Evolutionary conservation across 2,113 vertebrate genomes (phyloP).

Genomic region (Rhizomys pruinosus): DNA sequence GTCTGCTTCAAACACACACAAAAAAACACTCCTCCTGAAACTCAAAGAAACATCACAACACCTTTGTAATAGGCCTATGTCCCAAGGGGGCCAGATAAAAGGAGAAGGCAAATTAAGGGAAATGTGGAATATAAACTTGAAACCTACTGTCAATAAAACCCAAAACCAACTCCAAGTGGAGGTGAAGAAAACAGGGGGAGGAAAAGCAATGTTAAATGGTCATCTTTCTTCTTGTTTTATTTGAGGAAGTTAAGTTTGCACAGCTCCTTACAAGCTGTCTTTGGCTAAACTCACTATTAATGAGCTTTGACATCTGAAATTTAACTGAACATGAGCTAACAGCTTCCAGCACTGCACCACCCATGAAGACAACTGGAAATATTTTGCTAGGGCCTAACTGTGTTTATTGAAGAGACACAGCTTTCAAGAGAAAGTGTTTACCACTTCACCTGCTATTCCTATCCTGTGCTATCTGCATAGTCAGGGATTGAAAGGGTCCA

Average conservation of each 20-base stretch:
- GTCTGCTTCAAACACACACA: conserved; percentile 76
- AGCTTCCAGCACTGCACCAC: conserved; percentile 86
- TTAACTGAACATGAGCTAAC: conserved; percentile 84
- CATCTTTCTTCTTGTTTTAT: conserved; percentile 85
- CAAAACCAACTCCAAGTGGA: conserved; percentile 75
- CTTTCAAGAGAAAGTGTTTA: conserved; percentile 81
- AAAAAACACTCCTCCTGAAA: conserved; percentile 73
- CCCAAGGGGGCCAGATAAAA: conserved; percentile 53
- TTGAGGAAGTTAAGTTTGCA: conserved; percentile 85
- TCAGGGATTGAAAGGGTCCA: conserved; percentile 37
- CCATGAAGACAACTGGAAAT: conserved; percentile 86
- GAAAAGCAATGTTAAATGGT: conserved; percentile 76
- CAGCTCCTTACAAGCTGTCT: conserved; percentile 82
- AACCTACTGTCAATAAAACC: conserved; percentile 72
- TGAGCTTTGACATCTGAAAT: conserved; percentile 87
- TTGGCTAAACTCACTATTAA: conserved; percentile 88
- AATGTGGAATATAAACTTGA: conserved; percentile 72
- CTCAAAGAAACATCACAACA: conserved; percentile 78
- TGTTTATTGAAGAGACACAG: conserved; percentile 84
- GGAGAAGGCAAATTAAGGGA: conserved; percentile 77
- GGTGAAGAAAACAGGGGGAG: conserved; percentile 82
- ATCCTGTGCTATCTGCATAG: conserved; percentile 79
- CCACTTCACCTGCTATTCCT: conserved; percentile 81
- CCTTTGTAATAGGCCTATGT: conserved; percentile 78
- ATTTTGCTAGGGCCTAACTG: conserved; percentile 81